phyloP scores from a whole-genome alignment of 2,113 vertebrate genomes.

The Bufo gargarizans region DNA sequence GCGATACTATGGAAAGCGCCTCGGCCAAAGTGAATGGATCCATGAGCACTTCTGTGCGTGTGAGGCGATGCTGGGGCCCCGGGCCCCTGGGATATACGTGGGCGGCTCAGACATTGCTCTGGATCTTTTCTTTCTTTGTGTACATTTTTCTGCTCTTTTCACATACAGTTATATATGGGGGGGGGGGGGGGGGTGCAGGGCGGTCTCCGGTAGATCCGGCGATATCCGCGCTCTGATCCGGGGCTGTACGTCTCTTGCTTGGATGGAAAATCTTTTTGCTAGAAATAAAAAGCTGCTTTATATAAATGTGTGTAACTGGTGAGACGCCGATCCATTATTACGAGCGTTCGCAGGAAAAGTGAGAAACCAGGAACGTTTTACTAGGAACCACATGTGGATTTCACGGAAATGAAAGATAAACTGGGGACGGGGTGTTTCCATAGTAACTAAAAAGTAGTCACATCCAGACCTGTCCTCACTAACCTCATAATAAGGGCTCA shows the following conservation, averaged over 20 bases:
- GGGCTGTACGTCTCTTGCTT: background rate
- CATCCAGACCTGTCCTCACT: too few species aligned
- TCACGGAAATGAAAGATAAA: background rate
- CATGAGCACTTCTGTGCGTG: background rate
- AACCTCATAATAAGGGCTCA: too few species aligned
- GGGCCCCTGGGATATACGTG: background rate
- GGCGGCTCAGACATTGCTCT: background rate
- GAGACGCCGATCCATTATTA: background rate
- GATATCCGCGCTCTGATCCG: background rate
- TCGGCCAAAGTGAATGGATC: slow-evolving; percentile 54
- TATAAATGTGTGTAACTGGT: background rate
- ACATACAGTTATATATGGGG: background rate
- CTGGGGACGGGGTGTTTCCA: background rate
- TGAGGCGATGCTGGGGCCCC: background rate
- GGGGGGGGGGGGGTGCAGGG: too few species aligned
- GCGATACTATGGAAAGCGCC: slow-evolving; percentile 73
- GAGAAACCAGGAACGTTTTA: background rate
- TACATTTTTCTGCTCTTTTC: slow-evolving; percentile 22
- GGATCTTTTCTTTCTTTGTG: background rate
- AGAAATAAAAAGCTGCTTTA: slow-evolving; percentile 53
- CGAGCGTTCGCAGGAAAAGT: background rate
- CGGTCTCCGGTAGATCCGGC: background rate
- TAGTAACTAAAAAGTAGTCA: background rate
- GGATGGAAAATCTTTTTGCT: slow-evolving; percentile 15
- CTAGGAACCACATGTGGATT: too few species aligned